These are phyloP conservation scores for Nixonia krombeini DNA, from an alignment of 1,140 invertebrate species.

Conservation along the genomic window DNA sequence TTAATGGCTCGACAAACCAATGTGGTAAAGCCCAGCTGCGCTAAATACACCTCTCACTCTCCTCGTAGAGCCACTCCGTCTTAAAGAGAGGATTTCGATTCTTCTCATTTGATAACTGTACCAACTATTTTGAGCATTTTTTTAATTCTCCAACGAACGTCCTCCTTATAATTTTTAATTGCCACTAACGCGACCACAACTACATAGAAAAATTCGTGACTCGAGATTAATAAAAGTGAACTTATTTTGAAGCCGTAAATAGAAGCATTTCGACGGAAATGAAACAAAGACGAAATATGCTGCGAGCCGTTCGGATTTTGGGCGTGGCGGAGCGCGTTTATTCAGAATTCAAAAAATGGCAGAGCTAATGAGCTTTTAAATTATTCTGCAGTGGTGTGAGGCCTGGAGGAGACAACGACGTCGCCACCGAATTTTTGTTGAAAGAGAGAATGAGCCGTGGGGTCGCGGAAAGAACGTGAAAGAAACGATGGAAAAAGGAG, in stretches of 20 bases:
- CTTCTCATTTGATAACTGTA: slow-evolving; percentile 33
- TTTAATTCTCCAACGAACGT: no score
- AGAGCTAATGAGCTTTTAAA: slow-evolving; percentile 67
- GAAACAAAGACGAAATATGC: not conserved
- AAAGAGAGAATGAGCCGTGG: slow-evolving; percentile 21
- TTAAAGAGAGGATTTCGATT: slow-evolving; percentile 43
- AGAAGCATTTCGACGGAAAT: no score
- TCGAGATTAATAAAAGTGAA: no score
- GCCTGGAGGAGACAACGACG: slow-evolving; percentile 15
- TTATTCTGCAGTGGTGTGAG: slow-evolving; percentile 50
- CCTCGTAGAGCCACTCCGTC: slow-evolving; percentile 34
- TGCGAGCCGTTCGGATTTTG: slow-evolving; percentile 23
- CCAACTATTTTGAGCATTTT: no score
- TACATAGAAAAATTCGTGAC: no score
- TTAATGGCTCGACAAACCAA: slow-evolving; percentile 69
- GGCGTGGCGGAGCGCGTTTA: slow-evolving; percentile 51
- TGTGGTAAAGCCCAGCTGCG: slow-evolving; percentile 61
- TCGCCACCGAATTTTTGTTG: slow-evolving; percentile 29
- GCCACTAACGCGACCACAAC: no score
- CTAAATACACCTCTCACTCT: slow-evolving; percentile 48
- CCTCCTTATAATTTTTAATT: no score
- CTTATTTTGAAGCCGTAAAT: no score
- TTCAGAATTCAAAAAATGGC: slow-evolving; percentile 63
- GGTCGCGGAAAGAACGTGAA: slow-evolving; percentile 18
- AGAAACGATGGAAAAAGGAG: slow-evolving; percentile 10